Evolutionary conservation across 2,113 vertebrate species (phyloP), one percentile per base, ranked within the genome.

Genomic region (Tragelaphus scriptus): DNA sequence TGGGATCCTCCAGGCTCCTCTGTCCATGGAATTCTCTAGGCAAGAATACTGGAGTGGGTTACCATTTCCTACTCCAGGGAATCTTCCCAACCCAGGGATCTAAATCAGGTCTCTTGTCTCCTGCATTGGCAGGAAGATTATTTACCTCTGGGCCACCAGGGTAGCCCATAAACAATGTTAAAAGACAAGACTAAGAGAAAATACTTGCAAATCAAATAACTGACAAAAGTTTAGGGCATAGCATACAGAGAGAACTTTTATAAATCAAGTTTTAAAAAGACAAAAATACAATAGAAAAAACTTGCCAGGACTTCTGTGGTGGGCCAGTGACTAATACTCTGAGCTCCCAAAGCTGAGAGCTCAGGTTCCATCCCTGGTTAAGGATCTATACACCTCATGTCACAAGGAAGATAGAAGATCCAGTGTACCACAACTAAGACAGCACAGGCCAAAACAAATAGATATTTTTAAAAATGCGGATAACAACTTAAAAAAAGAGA

Each of bases 161-260:
- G 40, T 44, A 77, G 23, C 40, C 71, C 36, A 96, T 65, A 86
- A 91, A 65, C 28, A 59, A 79, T 47, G 16, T 94, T 89, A 71
- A 95, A 84, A 86, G 65, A 49, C 14, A 91, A 94, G 40, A 47
- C 7, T 26, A 92, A 61, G 8, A 88, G 71, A 96, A 94, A 75
- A 96, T 94, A 79, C 80, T 88, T 94, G 30, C 15, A 71, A 71
- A 85, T 97, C 53, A 92, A 79, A 93, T 91, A 96, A 59, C 30
- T 36, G 87, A 85, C 15, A 58, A 36, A 85, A 97, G 25, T 55
- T 82, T 61, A 68, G 21, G 5, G 17, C 11, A 87, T 4, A 87
- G 68, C 32, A 56, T 53, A 40, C 68, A 88, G 2, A 63, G n/a
- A 63, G 36, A 86, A 75, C 13, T 84, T 84, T 51, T 47, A 88